A percentile compares a stretch with the other conserved stretches of the same genome.
Evolutionary conservation across 2,888 invertebrate genomes (phyloP).

Genomic region (Mimas tiliae): DNA sequence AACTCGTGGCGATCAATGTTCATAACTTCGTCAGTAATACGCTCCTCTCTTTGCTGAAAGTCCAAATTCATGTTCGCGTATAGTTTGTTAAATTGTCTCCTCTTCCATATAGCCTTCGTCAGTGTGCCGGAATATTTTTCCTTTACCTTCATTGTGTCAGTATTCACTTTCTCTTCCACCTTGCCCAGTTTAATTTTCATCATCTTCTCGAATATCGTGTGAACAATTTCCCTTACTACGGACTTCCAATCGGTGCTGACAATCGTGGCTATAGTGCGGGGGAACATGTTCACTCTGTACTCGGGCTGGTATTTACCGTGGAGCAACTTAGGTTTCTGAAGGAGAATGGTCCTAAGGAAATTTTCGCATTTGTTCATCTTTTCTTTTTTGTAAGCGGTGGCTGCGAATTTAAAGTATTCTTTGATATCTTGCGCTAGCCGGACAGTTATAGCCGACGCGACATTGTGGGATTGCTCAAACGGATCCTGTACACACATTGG

Average conservation of each 20-base stretch:
- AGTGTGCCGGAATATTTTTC: constrained; percentile 52
- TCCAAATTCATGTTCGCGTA: constrained; percentile 38
- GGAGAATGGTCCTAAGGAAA: constrained; percentile 56
- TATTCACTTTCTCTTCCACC: constrained; percentile 47
- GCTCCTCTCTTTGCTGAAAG: constrained; percentile 52
- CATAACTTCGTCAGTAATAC: constrained; percentile 58
- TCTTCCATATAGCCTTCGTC: constrained; percentile 60
- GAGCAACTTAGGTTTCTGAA: constrained; percentile 54
- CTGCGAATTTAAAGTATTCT: constrained; percentile 58
- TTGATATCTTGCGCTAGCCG: constrained; percentile 53
- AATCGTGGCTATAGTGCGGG: constrained; percentile 48
- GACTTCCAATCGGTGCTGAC: constrained; percentile 57
- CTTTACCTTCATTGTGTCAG: constrained; percentile 47
- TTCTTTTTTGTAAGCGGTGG: constrained; percentile 53
- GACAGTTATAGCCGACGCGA: constrained; percentile 64
- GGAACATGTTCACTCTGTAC: constrained; percentile 52
- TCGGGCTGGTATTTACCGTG: constrained; percentile 46
- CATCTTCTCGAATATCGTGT: constrained; percentile 57
- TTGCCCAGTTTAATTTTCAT: constrained; percentile 52
- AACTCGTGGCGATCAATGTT: constrained; percentile 41
- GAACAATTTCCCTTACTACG: constrained; percentile 46
- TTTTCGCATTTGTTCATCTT: constrained; percentile 43
- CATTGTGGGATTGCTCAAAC: constrained; percentile 86
- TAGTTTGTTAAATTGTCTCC: constrained; percentile 50
- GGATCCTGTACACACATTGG: constrained; percentile 88